Evolutionary conservation across 1,140 invertebrate species (phyloP).

Genomic region (Panagrolaimus sp.): DNA sequence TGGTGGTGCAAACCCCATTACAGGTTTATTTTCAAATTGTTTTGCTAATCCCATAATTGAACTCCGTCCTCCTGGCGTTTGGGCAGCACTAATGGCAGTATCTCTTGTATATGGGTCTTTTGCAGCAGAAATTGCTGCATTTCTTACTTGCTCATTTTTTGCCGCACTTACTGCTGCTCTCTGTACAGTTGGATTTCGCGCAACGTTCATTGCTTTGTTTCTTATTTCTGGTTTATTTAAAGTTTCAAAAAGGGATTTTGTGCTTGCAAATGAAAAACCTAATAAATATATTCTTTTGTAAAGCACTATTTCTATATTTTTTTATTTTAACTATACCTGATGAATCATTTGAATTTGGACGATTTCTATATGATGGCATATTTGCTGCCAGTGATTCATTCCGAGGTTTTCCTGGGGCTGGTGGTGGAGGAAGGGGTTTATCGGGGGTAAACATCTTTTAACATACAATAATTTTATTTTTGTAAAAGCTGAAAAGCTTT

Average conservation of each 20-base stretch:
- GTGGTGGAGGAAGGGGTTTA: constrained; percentile 27
- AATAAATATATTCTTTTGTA: background rate
- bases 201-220: constrained; percentile 16
- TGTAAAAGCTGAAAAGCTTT: no score
- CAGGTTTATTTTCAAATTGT: constrained; percentile 38
- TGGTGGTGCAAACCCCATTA: constrained; percentile 31
- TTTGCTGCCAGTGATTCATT: constrained; percentile 29
- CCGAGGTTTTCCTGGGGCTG: constrained; percentile 21
- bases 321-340: background rate
- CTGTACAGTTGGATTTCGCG: constrained; percentile 31
- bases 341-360: constrained; percentile 22
- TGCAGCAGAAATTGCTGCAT: constrained; percentile 35
- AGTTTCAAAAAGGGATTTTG: constrained; percentile 30
- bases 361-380: constrained; percentile 38
- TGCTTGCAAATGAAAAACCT: constrained; percentile 23
- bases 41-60: constrained; percentile 24
- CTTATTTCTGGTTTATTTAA: constrained; percentile 29
- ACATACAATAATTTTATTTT: no score
- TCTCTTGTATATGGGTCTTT: constrained; percentile 21
- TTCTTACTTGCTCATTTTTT: constrained; percentile 36
- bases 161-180: constrained; percentile 30
- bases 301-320: constrained; percentile 6
- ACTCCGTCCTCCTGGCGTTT: background rate
- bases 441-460: no score
- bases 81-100: constrained; percentile 9